A percentile compares a stretch with the other conserved stretches of the same genome.
Evolutionary conservation across 1,140 invertebrate species (phyloP).

Genomic region (Mercenaria mercenaria): DNA sequence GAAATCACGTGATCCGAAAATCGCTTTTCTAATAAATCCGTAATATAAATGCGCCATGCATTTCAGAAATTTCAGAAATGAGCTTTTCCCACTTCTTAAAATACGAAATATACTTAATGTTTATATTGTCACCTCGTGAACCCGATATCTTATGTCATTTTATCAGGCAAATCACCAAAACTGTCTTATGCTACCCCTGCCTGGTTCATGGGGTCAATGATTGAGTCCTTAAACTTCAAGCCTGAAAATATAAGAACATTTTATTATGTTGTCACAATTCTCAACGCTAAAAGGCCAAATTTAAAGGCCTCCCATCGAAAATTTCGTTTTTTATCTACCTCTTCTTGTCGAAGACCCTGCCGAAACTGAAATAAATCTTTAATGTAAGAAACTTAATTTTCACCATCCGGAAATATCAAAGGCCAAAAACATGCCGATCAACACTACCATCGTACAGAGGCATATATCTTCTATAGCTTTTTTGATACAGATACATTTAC

Average conservation of each 20-base stretch:
- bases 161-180: background rate
- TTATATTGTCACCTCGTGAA: background rate
- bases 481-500: background rate
- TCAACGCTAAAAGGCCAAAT: conserved; percentile 4
- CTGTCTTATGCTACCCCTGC: background rate
- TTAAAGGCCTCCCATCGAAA: conserved; percentile 26
- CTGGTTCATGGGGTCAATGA: background rate
- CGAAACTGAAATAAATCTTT: conserved; percentile 3
- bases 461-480: background rate
- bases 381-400: background rate
- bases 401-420: background rate
- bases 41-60: conserved; percentile 44
- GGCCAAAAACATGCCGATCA: conserved; percentile 15
- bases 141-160: background rate
- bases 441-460: background rate
- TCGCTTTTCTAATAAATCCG: conserved; percentile 43
- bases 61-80: background rate
- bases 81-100: conserved; percentile 57
- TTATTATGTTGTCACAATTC: background rate
- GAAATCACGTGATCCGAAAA: conserved; percentile 25
- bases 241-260: background rate
- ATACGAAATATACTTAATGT: conserved; percentile 23
- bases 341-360: background rate
- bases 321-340: conserved; percentile 23
- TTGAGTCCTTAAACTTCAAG: background rate